These are phyloP conservation scores for Ceyx margarethae DNA, from an alignment of 2,113 vertebrate genomes.

Conservation along the genomic window DNA sequence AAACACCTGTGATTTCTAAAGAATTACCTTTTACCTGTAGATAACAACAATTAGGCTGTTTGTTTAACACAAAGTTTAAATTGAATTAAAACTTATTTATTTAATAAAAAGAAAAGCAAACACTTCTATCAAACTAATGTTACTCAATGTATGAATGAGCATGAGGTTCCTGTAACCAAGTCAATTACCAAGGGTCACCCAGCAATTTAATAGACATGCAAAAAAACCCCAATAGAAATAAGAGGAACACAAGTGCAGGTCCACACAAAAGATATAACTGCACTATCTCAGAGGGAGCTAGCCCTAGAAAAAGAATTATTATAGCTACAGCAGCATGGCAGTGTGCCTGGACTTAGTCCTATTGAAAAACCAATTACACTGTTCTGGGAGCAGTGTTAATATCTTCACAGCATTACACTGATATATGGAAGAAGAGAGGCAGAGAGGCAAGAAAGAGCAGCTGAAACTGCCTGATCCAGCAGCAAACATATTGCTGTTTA, in stretches of 20 bases:
- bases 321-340: constrained; percentile 21
- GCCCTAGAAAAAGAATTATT: constrained; percentile 28
- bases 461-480: neutral
- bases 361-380: constrained; percentile 50
- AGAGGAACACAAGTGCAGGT: neutral
- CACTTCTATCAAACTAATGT: neutral
- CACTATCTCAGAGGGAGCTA: neutral
- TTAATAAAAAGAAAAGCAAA: neutral
- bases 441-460: neutral
- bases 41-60: neutral
- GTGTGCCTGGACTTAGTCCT: constrained; percentile 23
- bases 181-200: neutral
- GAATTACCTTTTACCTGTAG: neutral
- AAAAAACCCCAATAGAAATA: constrained; percentile 4
- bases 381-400: neutral
- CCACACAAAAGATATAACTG: neutral
- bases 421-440: neutral
- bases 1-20: neutral
- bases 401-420: neutral
- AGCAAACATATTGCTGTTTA: neutral
- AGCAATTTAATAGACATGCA: neutral
- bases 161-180: neutral
- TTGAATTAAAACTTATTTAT: neutral
- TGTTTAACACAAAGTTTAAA: neutral
- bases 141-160: neutral